Conservation (phyloP, 2,113 vertebrate genomes). For the Brienomyrus brachyistius region DNA sequence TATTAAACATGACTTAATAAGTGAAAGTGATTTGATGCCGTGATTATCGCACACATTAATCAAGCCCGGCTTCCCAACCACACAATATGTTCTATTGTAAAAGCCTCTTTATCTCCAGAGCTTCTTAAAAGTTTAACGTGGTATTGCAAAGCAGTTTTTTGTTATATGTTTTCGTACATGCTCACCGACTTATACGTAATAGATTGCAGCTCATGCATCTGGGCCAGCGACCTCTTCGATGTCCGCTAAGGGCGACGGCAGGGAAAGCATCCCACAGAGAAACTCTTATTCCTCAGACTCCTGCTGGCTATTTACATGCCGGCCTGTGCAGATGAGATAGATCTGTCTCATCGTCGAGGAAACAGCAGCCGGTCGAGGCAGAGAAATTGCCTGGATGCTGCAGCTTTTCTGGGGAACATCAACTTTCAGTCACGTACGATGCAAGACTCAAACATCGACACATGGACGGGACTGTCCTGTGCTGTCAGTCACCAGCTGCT, state of each 20-base stretch:
- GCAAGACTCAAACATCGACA: background rate
- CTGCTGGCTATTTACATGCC: background rate
- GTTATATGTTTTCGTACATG: conserved; percentile 41
- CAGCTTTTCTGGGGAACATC: background rate
- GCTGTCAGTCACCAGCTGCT: background rate
- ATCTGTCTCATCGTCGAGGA: background rate
- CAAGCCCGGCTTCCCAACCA: conserved; percentile 85
- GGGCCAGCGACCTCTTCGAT: conserved; percentile 56
- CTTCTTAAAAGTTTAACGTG: conserved; percentile 84
- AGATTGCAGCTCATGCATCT: conserved; percentile 59
- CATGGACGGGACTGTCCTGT: background rate
- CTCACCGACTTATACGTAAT: conserved; percentile 49
- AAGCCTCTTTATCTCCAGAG: conserved; percentile 91
- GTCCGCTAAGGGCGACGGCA: conserved; percentile 36
- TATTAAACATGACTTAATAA: conserved; percentile 99
- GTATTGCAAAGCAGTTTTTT: conserved; percentile 55
- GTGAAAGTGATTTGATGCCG: conserved; percentile 98
- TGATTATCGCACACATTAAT: conserved; percentile 97
- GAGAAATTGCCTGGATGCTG: too few relatives aligned
- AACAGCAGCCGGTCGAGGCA: background rate
- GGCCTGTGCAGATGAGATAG: background rate
- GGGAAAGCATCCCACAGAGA: conserved; percentile 48
- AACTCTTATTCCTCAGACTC: background rate
- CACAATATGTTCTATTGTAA: conserved; percentile 83
- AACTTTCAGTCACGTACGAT: background rate